Evolutionary conservation across 2,888 invertebrate species (phyloP).

Genomic region (Drosophila vallismaia): DNA sequence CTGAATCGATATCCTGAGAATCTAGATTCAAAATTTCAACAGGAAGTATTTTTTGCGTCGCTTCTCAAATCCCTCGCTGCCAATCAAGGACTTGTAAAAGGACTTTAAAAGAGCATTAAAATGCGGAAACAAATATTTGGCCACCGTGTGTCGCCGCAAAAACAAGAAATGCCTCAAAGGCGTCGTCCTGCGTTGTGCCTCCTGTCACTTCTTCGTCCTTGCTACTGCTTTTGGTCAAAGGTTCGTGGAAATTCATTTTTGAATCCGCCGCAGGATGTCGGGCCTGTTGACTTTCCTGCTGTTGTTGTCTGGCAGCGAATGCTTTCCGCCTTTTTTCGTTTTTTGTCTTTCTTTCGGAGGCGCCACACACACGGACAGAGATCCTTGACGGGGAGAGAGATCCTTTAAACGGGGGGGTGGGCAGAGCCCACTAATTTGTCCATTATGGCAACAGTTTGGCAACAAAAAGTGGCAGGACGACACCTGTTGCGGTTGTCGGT

Average conservation of each 20-base stretch:
- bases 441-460: slow-evolving; percentile 55
- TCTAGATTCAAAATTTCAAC: too few species aligned
- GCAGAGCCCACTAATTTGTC: slow-evolving; percentile 66
- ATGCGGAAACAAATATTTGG: slow-evolving; percentile 33
- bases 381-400: too few species aligned
- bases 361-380: slow-evolving; percentile 22
- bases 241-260: slow-evolving; percentile 31
- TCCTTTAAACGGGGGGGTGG: neutral
- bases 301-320: slow-evolving; percentile 15
- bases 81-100: neutral
- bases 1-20: too few species aligned
- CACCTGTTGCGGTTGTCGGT: slow-evolving; percentile 70
- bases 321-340: neutral
- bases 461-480: slow-evolving; percentile 12
- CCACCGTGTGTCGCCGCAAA: slow-evolving; percentile 1
- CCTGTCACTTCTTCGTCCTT: slow-evolving; percentile 4
- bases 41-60: neutral
- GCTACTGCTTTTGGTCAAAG: neutral
- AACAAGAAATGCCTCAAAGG: slow-evolving; percentile 24
- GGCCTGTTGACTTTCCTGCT: slow-evolving; percentile 25
- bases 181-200: slow-evolving; percentile 8
- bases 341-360: too few species aligned
- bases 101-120: slow-evolving; percentile 14
- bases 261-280: slow-evolving; percentile 18
- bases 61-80: neutral